Evolutionary conservation across 2,888 invertebrate genomes (phyloP).

Genomic region (Melikaiella ostensackeni): DNA sequence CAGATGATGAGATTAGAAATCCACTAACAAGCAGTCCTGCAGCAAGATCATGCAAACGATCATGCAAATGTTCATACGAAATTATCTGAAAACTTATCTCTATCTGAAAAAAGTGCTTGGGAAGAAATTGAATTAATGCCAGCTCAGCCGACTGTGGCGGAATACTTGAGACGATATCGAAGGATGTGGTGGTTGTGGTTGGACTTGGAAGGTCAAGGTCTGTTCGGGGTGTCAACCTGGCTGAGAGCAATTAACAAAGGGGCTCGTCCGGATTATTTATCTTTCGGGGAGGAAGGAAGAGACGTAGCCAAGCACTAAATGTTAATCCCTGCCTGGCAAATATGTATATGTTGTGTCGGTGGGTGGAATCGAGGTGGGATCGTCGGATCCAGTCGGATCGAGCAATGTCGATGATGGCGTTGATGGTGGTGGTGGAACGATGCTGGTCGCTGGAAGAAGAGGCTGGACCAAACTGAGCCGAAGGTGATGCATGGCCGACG

Average conservation of each 20-base stretch:
- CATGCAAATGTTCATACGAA: background rate
- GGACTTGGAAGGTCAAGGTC: constrained; percentile 62
- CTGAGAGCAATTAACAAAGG: constrained; percentile 67
- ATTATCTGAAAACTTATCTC: background rate
- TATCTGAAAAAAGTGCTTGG: background rate
- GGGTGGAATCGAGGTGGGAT: constrained; percentile 74
- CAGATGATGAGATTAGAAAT: constrained; percentile 11
- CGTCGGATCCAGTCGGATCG: constrained; percentile 55
- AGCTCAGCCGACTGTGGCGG: constrained; percentile 39
- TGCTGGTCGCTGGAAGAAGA: constrained; percentile 57
- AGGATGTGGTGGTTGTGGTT: constrained; percentile 10
- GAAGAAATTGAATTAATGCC: constrained; percentile 39
- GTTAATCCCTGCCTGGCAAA: constrained; percentile 62
- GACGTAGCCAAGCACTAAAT: constrained; percentile 56
- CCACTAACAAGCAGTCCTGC: background rate
- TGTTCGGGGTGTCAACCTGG: constrained; percentile 63
- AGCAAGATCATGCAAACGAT: constrained; percentile 1
- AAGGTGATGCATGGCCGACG: constrained; percentile 77
- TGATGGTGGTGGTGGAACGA: constrained; percentile 55
- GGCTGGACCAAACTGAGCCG: constrained; percentile 74
- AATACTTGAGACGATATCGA: constrained; percentile 41
- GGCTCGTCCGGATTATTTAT: constrained; percentile 61
- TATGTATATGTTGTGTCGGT: constrained; percentile 59
- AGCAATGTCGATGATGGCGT: constrained; percentile 56
- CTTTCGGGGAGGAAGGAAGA: constrained; percentile 42